These are phyloP conservation scores for Tetramorium parvispinum DNA, from an alignment of 1,140 invertebrate genomes.

Conservation along the genomic window DNA sequence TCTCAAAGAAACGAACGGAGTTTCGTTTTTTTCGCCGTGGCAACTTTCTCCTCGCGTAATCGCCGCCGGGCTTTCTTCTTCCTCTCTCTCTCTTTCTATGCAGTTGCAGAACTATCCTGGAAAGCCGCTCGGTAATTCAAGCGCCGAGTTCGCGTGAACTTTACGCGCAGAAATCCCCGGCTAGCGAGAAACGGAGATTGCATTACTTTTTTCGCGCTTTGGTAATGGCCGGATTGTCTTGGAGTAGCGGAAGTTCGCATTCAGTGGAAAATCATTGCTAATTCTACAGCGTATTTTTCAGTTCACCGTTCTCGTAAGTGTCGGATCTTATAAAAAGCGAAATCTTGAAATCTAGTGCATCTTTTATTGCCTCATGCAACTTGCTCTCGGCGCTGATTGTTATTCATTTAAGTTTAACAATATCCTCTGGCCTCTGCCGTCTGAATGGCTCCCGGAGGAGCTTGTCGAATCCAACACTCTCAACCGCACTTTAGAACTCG, in stretches of 20 bases:
- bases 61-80: constrained; percentile 63
- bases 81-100: not conserved
- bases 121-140: constrained; percentile 39
- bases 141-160: constrained; percentile 31
- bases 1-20: constrained; percentile 49
- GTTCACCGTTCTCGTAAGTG: not conserved
- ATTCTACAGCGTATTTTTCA: not conserved
- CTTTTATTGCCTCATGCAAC: not conserved
- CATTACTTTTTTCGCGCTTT: not conserved
- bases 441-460: constrained; percentile 19
- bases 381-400: not conserved
- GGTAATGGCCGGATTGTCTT: constrained; percentile 20
- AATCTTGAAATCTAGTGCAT: not conserved
- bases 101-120: not conserved
- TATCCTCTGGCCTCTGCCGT: not conserved
- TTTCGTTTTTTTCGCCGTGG: constrained; percentile 66
- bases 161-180: not conserved
- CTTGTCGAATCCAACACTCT: not conserved
- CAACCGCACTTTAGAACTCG: constrained; percentile 39
- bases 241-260: not conserved
- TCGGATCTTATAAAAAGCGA: not conserved
- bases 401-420: constrained; percentile 22
- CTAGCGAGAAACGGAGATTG: constrained; percentile 25
- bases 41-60: constrained; percentile 79
- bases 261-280: not conserved